Evolutionary conservation across 1,140 invertebrate genomes (phyloP).

Genomic region (Ips nitidus): DNA sequence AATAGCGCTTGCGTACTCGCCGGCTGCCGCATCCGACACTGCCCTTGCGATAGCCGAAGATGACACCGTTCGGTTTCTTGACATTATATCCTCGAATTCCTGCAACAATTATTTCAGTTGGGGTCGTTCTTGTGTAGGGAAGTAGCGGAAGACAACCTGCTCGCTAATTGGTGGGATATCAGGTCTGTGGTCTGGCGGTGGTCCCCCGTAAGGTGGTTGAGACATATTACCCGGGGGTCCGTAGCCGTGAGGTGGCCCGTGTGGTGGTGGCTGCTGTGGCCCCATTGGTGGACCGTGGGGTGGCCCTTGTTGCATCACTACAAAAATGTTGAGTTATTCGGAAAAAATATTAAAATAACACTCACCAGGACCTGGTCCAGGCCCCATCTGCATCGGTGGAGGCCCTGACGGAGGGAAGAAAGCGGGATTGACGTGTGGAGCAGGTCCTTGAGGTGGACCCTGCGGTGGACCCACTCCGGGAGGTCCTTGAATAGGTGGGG

Average conservation of each 20-base stretch:
- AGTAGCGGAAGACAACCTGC: slow-evolving; percentile 58
- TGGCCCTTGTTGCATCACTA: slow-evolving; percentile 58
- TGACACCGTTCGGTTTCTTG: slow-evolving; percentile 94
- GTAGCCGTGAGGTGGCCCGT: slow-evolving; percentile 63
- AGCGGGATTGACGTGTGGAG: slow-evolving; percentile 94
- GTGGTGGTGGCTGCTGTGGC: slow-evolving; percentile 58
- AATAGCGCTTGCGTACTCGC: slow-evolving; percentile 96
- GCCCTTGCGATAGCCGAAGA: slow-evolving; percentile 95
- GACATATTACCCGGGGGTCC: slow-evolving; percentile 55
- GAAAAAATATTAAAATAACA: slow-evolving; percentile 44
- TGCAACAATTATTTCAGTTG: slow-evolving; percentile 50
- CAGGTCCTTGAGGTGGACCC: slow-evolving; percentile 67
- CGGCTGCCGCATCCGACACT: slow-evolving; percentile 94
- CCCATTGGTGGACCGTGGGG: slow-evolving; percentile 61
- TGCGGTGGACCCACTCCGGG: slow-evolving; percentile 62
- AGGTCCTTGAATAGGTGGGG: slow-evolving; percentile 56
- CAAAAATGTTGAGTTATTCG: slow-evolving; percentile 12
- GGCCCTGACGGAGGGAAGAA: slow-evolving; percentile 82
- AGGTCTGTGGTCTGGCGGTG: slow-evolving; percentile 55
- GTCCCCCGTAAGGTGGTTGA: slow-evolving; percentile 48
- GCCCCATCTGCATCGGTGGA: slow-evolving; percentile 59
- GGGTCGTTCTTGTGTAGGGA: background rate
- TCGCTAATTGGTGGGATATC: slow-evolving; percentile 78
- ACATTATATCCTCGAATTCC: slow-evolving; percentile 99
- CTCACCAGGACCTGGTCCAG: slow-evolving; percentile 40